A percentile compares a stretch with the other conserved stretches of the same genome.
Evolutionary conservation across 2,888 invertebrate genomes (phyloP).

Genomic region (Lamellibrachia satsuma): DNA sequence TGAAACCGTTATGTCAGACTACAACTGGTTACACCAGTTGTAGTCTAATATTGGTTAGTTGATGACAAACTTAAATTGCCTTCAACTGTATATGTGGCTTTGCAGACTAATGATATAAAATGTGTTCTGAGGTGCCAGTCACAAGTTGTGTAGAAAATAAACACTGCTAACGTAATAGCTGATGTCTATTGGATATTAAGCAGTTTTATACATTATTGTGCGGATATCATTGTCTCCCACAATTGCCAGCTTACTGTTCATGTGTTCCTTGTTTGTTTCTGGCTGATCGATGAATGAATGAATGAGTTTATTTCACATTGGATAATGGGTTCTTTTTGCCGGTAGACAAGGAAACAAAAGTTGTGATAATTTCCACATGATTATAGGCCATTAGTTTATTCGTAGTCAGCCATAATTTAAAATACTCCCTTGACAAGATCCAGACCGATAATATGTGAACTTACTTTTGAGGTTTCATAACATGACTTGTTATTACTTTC

Average conservation of each 20-base stretch:
- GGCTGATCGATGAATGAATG: too few species aligned
- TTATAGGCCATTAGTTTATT: too few species aligned
- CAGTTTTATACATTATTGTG: not conserved
- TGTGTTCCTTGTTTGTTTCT: not conserved
- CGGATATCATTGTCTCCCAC: not conserved
- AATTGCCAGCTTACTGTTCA: not conserved
- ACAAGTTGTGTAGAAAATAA: not conserved
- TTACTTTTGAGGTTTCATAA: too few species aligned
- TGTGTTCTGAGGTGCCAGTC: not conserved
- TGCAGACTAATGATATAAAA: not conserved
- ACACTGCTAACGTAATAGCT: not conserved
- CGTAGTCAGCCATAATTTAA: too few species aligned
- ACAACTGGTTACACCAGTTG: not conserved
- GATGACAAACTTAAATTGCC: not conserved
- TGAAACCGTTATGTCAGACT: too few species aligned
- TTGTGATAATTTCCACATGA: too few species aligned
- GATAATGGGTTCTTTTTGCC: too few species aligned
- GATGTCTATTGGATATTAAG: not conserved
- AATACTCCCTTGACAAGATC: too few species aligned
- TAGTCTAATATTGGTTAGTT: not conserved
- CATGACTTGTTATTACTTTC: too few species aligned
- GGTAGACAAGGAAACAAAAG: too few species aligned
- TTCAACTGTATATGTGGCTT: not conserved
- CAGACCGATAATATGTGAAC: too few species aligned
- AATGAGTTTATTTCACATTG: too few species aligned